Percentiles rank a stretch among this genome's conserved stretches.
Evolutionary conservation across 2,888 invertebrate genomes (phyloP).

Genomic region (Mesochorus sp.): DNA sequence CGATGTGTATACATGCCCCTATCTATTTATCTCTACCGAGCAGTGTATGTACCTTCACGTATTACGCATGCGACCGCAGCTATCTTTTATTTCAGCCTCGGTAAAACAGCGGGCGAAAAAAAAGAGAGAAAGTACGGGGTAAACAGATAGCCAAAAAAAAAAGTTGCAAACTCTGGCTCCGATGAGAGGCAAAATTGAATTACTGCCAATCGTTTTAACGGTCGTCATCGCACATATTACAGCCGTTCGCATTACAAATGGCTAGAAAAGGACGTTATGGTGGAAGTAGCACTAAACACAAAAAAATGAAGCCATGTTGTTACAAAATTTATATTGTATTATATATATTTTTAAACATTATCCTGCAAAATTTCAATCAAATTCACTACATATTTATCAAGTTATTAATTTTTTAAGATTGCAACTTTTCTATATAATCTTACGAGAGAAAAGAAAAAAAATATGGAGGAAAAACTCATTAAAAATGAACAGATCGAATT

Average conservation of each 20-base stretch:
- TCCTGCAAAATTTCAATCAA: no score
- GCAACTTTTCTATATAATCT: no score
- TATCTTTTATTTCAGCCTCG: constrained; percentile 14
- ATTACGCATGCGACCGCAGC: neutral
- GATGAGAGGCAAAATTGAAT: neutral
- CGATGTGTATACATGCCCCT: constrained; percentile 12
- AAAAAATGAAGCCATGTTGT: constrained; percentile 4
- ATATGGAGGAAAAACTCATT: no score
- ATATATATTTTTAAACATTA: no score
- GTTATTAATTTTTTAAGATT: no score
- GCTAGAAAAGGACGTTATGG: neutral
- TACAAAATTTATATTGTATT: no score
- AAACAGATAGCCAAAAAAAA: neutral
- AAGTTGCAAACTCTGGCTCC: neutral
- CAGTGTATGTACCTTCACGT: neutral
- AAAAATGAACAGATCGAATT: no score
- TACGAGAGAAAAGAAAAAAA: no score
- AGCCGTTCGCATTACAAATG: neutral
- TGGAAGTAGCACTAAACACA: neutral
- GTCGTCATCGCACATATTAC: neutral
- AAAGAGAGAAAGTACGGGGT: neutral
- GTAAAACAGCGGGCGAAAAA: neutral
- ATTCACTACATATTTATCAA: no score
- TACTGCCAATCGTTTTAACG: constrained; percentile 4
- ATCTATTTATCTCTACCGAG: constrained; percentile 24